phyloP scores from a whole-genome alignment of 2,888 invertebrate genomes.

The Gastrophysa polygoni region DNA sequence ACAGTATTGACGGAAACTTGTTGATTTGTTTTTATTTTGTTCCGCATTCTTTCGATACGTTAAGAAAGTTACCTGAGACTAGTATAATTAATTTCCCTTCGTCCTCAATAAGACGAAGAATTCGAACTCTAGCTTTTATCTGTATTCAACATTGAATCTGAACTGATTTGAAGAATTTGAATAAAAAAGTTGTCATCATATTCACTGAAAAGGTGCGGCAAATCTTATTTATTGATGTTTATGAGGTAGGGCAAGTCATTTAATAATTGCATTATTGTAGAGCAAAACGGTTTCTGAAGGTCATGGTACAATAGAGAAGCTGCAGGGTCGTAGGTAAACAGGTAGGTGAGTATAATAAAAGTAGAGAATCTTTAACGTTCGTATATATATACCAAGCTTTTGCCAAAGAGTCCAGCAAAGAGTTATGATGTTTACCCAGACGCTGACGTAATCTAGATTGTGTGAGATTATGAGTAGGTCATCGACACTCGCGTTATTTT shows the following conservation, averaged over 20 bases:
- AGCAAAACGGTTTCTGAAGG: neutral
- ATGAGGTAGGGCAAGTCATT: conserved; percentile 10
- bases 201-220: conserved; percentile 24
- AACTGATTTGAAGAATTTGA: too few species aligned
- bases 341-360: neutral
- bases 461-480: conserved; percentile 18
- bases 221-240: conserved; percentile 24
- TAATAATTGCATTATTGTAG: neutral
- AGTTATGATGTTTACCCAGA: conserved; percentile 2
- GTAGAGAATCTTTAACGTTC: too few species aligned
- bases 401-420: neutral
- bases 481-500: conserved; percentile 14
- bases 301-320: conserved; percentile 1
- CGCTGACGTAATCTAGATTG: conserved; percentile 3
- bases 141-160: too few species aligned
- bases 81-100: too few species aligned
- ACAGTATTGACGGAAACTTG: too few species aligned
- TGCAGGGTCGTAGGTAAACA: neutral
- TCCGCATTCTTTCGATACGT: too few species aligned
- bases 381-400: too few species aligned
- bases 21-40: too few species aligned
- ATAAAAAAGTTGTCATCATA: too few species aligned
- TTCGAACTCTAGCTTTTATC: too few species aligned
- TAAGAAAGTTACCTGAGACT: too few species aligned
- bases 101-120: too few species aligned